Base-by-base conservation (phyloP, 2,113 vertebrate species). In the Oncorhynchus clarkii region DNA sequence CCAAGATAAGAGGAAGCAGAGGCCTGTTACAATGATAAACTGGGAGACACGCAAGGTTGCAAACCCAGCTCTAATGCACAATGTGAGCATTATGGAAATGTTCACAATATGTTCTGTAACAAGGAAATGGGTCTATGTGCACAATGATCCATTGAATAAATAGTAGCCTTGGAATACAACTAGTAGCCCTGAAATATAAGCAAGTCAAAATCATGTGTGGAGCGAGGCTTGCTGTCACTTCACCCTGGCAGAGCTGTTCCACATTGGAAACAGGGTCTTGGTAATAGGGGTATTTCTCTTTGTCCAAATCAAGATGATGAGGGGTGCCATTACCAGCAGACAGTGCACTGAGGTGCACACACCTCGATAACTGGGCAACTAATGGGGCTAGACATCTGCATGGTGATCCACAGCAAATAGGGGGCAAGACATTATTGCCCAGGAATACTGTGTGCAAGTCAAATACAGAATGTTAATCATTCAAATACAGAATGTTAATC, bases 1-100 rank as follows among this genome's bases (percentile, higher is more conserved):
- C 73, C 39, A 62, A 80, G 84, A 85, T 66, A 73, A 70, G 66
- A 59, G 74, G 34, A 76, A 79, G 84, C 18, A 45, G 67, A 78
- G 75, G 75, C 76, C 66, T 27, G 83, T 83, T 81, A 77, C 59
- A 24, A 84, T 82, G 79, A 88, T 84, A 79, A 79, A 88, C 69
- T 71, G 69, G 22, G 45, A 71, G 45, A 51, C 13, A 34, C 67
- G 22, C 31, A 45, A 68, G 14, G 29, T 34, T 62, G 31, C 18
- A 68, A 18, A 68, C 7, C 31, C 16, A 34, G 67, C 31, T 68
- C 29, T n/a, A 68, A 34, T 68, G 27, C 31, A 34, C 14, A 68
- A 18, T 68, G 29, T 27, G 29, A 68, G 18, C 67, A 68, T 31
- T 27, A 39, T 16, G 26, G 26, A 67, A n/a, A 67, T 31, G 13